Evolutionary conservation across 2,888 invertebrate genomes (phyloP), one percentile per base, ranked within the genome.

Genomic region (Amphimallon solstitiale): DNA sequence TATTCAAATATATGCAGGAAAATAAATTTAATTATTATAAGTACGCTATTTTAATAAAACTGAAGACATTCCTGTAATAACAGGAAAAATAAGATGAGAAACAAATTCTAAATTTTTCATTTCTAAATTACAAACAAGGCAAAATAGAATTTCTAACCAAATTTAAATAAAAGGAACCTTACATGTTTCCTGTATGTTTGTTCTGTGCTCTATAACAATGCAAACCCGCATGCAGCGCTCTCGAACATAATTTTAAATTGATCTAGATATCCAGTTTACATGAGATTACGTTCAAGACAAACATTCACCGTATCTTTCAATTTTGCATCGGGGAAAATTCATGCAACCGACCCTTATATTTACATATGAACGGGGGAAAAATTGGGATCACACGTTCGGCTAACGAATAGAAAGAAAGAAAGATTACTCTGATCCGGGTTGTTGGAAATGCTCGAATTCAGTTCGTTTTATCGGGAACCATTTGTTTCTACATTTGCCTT

Each of bases 181-280:
- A 19, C 48, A 35, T 45, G 43, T 60, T 19, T 60, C 19, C 48
- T 4, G 29, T 17, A 38, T 49, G 40, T 56, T 56, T 56, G 56
- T 23, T 23, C 56, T 56, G 12, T 7, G n/a, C n/a, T 21, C 29
- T 64, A 35, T 46, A 46, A 54, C 54, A 63, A 63, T 54, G 63
- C 63, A 64, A 56, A 64, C 64, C 64, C 64, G 64, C 64, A 64
- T 64, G 52, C 52, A 54, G 49, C 49, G 35, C 21, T 19, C 45
- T 45, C 52, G 64, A 52, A 64, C 46, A 64, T 64, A 64, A 54
- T 64, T 64, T 64, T 56, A 54, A 56, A 64, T 64, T 64, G 64
- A 64, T 64, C 64, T 54, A 46, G 64, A 54, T 54, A 62, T 48
- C 48, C 48, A 62, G 61, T 62, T 62, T 49, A 49, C 49, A 49